A percentile compares a stretch with the other conserved stretches of the same genome.
Conservation (phyloP, 2,113 vertebrate species). For the Nesospiza acunhae region DNA sequence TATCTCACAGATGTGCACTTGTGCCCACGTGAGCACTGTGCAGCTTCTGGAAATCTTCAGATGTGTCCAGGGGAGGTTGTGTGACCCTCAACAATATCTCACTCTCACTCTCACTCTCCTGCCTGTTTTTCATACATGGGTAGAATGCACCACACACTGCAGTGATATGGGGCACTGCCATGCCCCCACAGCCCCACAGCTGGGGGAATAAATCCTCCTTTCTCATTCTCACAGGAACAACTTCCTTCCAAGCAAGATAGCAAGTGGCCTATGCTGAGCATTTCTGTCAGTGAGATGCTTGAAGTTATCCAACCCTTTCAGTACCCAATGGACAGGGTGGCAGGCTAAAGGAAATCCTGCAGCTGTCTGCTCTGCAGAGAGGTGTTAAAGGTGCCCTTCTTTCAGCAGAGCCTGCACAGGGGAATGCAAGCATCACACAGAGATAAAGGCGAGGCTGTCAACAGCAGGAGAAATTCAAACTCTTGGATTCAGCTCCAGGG, state of each 20-base stretch:
- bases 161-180: background rate
- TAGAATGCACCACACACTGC: background rate
- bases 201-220: background rate
- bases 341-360: background rate
- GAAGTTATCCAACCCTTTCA: background rate
- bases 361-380: background rate
- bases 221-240: background rate
- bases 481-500: background rate
- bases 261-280: background rate
- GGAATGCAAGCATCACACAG: background rate
- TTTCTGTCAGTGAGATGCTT: background rate
- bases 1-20: background rate
- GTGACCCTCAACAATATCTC: background rate
- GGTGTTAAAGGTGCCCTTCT: background rate
- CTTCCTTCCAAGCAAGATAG: background rate
- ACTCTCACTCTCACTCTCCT: background rate
- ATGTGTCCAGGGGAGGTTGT: rapidly evolving
- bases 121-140: background rate
- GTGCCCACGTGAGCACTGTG: background rate
- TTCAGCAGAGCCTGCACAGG: background rate
- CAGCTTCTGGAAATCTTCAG: background rate
- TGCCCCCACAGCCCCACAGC: background rate
- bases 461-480: background rate
- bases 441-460: background rate
- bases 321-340: background rate